Evolutionary conservation across 2,797 vertebrate genomes (phyloP).

Genomic region (Gastrophryne carolinensis): DNA sequence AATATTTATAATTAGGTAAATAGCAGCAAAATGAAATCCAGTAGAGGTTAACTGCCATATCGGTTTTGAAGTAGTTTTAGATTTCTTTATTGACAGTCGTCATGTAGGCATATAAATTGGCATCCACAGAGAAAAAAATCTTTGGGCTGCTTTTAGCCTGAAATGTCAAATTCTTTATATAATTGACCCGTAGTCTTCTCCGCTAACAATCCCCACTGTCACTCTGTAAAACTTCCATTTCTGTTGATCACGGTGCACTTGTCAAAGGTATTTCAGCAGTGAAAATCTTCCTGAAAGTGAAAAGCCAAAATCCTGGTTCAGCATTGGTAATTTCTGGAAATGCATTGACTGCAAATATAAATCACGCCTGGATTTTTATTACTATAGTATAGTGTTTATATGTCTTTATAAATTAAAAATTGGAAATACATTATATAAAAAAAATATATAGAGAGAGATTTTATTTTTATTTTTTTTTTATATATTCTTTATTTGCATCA

Average conservation of each 20-base stretch:
- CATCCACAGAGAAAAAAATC: not conserved
- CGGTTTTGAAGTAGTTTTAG: not conserved
- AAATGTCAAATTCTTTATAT: constrained; percentile 30
- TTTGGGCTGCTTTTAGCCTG: constrained; percentile 6
- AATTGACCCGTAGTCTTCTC: constrained; percentile 27
- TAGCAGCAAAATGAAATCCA: not conserved
- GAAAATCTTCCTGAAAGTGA: constrained; percentile 21
- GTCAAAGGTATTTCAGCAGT: constrained; percentile 20
- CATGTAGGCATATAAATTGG: constrained; percentile 18
- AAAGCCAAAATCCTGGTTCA: constrained; percentile 6
- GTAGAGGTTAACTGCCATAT: too few species aligned
- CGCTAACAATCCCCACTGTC: constrained; percentile 27
- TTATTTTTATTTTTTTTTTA: too few species aligned
- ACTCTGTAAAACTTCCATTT: constrained; percentile 3
- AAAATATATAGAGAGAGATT: too few species aligned
- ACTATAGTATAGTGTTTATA: not conserved
- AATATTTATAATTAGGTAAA: too few species aligned
- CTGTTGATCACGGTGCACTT: not conserved
- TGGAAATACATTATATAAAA: too few species aligned
- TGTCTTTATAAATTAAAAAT: not conserved
- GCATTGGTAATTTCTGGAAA: constrained; percentile 33
- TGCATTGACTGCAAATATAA: not conserved
- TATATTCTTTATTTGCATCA: too few species aligned
- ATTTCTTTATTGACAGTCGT: not conserved
- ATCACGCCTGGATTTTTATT: not conserved